Evolutionary conservation across 1,140 invertebrate species (phyloP).

Genomic region (Drosophila biarmipes): DNA sequence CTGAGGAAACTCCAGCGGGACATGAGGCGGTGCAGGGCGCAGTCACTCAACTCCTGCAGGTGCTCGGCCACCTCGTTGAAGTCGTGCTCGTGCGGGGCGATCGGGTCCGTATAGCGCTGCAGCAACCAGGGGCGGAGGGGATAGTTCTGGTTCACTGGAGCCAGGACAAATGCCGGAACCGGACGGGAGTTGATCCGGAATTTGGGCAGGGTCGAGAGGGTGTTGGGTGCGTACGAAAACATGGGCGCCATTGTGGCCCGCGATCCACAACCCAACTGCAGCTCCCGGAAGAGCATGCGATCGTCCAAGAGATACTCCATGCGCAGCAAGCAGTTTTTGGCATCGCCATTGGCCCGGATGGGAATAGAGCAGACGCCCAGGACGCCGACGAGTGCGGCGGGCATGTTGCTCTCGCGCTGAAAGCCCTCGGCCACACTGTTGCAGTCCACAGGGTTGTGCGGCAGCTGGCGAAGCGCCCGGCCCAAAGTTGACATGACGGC

Average conservation of each 20-base stretch:
- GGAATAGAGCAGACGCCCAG: slow-evolving; percentile 69
- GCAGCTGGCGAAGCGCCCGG: slow-evolving; percentile 53
- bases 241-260: slow-evolving; percentile 22
- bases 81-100: slow-evolving; percentile 64
- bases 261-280: slow-evolving; percentile 42
- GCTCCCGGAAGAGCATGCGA: slow-evolving; percentile 69
- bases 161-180: slow-evolving; percentile 64
- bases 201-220: slow-evolving; percentile 35
- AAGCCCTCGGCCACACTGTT: slow-evolving; percentile 57
- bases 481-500: slow-evolving; percentile 64
- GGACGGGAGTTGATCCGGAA: slow-evolving; percentile 46
- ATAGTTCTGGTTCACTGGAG: slow-evolving; percentile 57
- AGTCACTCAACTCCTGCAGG: slow-evolving; percentile 65
- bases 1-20: slow-evolving; percentile 73
- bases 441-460: slow-evolving; percentile 53
- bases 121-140: slow-evolving; percentile 70
- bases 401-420: slow-evolving; percentile 69
- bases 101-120: slow-evolving; percentile 61
- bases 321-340: slow-evolving; percentile 33
- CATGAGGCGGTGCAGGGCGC: slow-evolving; percentile 67
- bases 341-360: slow-evolving; percentile 26
- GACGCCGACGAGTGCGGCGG: slow-evolving; percentile 59
- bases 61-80: slow-evolving; percentile 75
- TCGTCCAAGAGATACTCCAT: slow-evolving; percentile 73
- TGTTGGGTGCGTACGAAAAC: slow-evolving; percentile 50